phyloP scores from a whole-genome alignment of 2,888 invertebrate species.

The Nomada ruficornis region DNA sequence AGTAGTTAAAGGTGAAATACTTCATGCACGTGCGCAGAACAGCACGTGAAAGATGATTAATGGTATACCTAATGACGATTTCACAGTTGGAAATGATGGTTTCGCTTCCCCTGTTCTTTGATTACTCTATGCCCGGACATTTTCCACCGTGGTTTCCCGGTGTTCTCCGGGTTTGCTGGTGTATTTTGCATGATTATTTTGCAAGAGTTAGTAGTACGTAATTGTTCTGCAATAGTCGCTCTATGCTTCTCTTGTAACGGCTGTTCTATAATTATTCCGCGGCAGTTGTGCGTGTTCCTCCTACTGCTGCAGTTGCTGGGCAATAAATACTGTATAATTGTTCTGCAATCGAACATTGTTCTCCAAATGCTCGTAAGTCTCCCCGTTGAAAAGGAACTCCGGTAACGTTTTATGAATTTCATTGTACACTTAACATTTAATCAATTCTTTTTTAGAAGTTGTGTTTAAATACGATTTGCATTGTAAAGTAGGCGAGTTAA shows the following conservation, averaged over 20 bases:
- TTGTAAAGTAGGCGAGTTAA: not conserved
- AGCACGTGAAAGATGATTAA: conserved; percentile 6
- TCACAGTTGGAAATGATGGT: not conserved
- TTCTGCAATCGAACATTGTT: conserved; percentile 16
- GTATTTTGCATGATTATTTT: conserved; percentile 41
- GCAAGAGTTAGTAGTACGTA: conserved; percentile 23
- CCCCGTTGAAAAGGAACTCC: not conserved
- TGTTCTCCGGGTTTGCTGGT: not conserved
- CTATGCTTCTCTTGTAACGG: conserved; percentile 28
- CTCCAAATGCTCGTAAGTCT: not conserved
- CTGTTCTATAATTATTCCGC: conserved; percentile 45
- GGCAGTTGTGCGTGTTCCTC: conserved; percentile 9
- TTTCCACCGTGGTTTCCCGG: conserved; percentile 2
- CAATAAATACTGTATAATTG: conserved; percentile 29
- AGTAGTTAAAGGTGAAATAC: not conserved
- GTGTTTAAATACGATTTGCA: not conserved
- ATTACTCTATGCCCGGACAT: not conserved
- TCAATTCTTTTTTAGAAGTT: not conserved
- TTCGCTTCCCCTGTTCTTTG: not conserved
- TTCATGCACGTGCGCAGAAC: not conserved
- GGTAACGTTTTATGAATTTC: not conserved
- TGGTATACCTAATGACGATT: not conserved
- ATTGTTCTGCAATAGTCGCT: conserved; percentile 33
- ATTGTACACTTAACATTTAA: not conserved
- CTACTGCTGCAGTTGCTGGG: not conserved